Evolutionary conservation across 2,113 vertebrate genomes (phyloP), one percentile per base, ranked within the genome.

Genomic region (Mungos mungo): DNA sequence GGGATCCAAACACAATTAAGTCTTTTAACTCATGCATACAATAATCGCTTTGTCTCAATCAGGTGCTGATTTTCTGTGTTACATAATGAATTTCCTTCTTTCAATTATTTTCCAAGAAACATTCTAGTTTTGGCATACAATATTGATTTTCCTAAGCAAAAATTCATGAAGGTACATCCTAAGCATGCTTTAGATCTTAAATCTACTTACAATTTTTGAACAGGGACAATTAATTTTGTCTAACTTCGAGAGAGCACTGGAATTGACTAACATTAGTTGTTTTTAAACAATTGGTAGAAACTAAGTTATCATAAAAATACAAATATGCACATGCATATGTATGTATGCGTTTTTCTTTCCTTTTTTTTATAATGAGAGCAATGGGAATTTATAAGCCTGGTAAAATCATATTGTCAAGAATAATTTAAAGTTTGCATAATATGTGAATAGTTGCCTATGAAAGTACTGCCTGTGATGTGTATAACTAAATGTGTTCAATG

Each of bases 11-110:
- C 19, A 95, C 60, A 96, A 85, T 93, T 92, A 97, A 86, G 16
- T 71, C 35, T 88, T 95, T 95, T 97, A 84, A 95, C 89, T 92
- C 84, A 94, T 90, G 76, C 93, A 88, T 84, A 33, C 23, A 96
- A 63, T 41, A 97, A 87, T 88, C 19, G 0, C 90, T 98, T 87
- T 97, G 52, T 97, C 84, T 97, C 81, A 96, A 93, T 97, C 95
- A 96, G 38, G 21, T 95, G 35, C 35, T 92, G 79, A 85, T 97
- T 11, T 82, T 88, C 31, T 74, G 23, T 91, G 65, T 81, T 96
- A 77, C 6, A 88, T 9, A 77, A n/a, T 90, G 16, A 84, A 87
- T 89, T 95, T 95, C 31, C 35, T 82, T 84, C n/a, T 92, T 95
- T 93, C 41, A 90, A 88, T 97, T 93, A 96, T 93, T 97, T 91